A percentile compares a stretch with the other conserved stretches of the same genome.
These are phyloP conservation scores for Acestrorhynchus altus DNA, from an alignment of 2,797 vertebrate genomes.

Conservation along the genomic window DNA sequence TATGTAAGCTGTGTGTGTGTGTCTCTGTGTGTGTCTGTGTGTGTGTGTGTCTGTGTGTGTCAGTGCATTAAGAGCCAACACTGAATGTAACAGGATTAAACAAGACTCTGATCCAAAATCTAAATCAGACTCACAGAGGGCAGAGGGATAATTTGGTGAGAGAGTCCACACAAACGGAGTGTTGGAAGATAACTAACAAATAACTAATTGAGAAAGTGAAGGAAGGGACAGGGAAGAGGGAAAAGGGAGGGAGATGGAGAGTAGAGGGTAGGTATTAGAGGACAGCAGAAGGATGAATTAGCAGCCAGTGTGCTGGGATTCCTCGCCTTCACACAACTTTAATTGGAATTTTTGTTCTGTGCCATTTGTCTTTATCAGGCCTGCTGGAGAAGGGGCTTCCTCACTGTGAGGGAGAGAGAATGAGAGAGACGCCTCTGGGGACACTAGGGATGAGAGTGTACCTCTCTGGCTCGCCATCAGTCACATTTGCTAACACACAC, in stretches of 20 bases:
- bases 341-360: conserved; percentile 51
- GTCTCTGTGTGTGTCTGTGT: conserved; percentile 19
- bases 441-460: not conserved
- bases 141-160: conserved; percentile 15
- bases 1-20: conserved; percentile 42
- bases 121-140: conserved; percentile 23
- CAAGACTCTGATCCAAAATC: conserved; percentile 31
- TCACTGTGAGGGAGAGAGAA: conserved; percentile 10
- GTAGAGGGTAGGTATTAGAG: conserved; percentile 7
- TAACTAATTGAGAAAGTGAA: conserved; percentile 1
- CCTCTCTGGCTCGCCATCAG: conserved; percentile 1
- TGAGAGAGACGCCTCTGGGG: conserved; percentile 5
- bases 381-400: conserved; percentile 15
- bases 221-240: not conserved
- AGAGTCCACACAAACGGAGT: not conserved
- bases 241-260: too few species aligned
- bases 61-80: conserved; percentile 14
- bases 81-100: conserved; percentile 41
- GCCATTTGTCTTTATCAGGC: conserved; percentile 45
- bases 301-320: conserved; percentile 22
- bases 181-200: not conserved
- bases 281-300: conserved; percentile 37
- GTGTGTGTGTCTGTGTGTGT: conserved; percentile 41
- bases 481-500: not conserved
- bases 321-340: conserved; percentile 45